phyloP scores from a whole-genome alignment of 2,888 invertebrate species.

The Lepas anatifera region DNA sequence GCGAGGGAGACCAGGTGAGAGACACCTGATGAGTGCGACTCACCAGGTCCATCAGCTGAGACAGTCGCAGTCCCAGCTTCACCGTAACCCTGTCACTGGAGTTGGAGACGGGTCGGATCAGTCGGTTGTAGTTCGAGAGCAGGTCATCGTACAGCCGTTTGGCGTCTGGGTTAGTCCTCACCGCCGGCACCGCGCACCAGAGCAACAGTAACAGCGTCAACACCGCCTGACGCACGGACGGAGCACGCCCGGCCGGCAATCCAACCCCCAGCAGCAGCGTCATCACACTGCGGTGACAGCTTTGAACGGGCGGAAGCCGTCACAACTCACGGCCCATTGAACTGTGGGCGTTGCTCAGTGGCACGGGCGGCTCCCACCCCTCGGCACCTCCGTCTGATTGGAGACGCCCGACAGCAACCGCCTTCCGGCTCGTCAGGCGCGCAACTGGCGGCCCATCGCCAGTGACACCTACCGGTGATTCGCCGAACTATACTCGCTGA shows the following conservation, averaged over 20 bases:
- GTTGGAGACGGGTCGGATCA: slow-evolving; percentile 86
- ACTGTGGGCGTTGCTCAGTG: not conserved
- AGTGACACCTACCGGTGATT: not conserved
- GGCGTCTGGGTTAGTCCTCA: slow-evolving; percentile 71
- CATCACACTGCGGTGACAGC: no score
- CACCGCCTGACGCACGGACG: not conserved
- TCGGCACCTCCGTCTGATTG: not conserved
- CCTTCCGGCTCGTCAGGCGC: not conserved
- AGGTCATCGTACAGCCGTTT: slow-evolving; percentile 92
- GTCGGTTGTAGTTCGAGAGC: slow-evolving; percentile 85
- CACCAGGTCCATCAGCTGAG: slow-evolving; percentile 65
- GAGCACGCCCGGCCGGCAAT: not conserved
- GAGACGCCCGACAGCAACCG: not conserved
- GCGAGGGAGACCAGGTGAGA: no score
- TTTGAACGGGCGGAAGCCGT: no score
- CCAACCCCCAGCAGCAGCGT: not conserved
- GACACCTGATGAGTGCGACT: no score
- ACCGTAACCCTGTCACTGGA: slow-evolving; percentile 86
- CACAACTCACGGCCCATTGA: no score
- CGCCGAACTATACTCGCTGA: not conserved
- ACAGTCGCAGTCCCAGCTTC: slow-evolving; percentile 74
- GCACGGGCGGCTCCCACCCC: not conserved
- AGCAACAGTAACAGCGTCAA: not conserved
- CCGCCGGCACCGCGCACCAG: not conserved
- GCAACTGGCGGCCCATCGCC: not conserved